These are phyloP conservation scores for Sisyra nigra DNA, from an alignment of 2,888 invertebrate species.

Conservation along the genomic window DNA sequence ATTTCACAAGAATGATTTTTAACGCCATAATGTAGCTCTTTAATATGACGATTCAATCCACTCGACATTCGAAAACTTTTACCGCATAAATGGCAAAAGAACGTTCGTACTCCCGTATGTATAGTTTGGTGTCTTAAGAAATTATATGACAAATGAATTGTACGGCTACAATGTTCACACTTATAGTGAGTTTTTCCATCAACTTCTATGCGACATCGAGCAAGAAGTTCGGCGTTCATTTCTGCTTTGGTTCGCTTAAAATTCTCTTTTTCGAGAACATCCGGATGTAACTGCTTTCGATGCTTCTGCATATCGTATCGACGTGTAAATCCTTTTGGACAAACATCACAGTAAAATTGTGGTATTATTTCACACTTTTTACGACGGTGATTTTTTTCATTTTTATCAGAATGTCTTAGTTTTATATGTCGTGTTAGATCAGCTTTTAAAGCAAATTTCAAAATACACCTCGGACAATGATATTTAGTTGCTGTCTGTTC, in stretches of 20 bases:
- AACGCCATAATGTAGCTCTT: slow-evolving; percentile 28
- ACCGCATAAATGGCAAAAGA: slow-evolving; percentile 36
- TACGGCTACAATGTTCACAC: slow-evolving; percentile 29
- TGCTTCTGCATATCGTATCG: slow-evolving; percentile 24
- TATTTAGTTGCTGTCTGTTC: neutral
- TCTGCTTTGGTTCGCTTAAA: slow-evolving; percentile 6
- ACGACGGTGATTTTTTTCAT: slow-evolving; percentile 13
- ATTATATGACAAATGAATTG: slow-evolving; percentile 19
- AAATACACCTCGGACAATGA: neutral
- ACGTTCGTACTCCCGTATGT: slow-evolving; percentile 27
- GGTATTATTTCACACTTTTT: slow-evolving; percentile 19
- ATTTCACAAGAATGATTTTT: slow-evolving; percentile 32
- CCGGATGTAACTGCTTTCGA: slow-evolving; percentile 16
- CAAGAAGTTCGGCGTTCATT: slow-evolving; percentile 11
- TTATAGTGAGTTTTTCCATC: slow-evolving; percentile 20
- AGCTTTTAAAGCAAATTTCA: neutral
- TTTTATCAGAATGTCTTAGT: neutral
- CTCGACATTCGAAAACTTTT: slow-evolving; percentile 30
- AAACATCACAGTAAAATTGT: slow-evolving; percentile 20
- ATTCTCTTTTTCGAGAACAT: slow-evolving; percentile 10
- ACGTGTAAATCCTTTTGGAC: slow-evolving; percentile 22
- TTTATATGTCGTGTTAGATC: neutral
- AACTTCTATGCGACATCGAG: slow-evolving; percentile 17
- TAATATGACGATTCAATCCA: slow-evolving; percentile 34
- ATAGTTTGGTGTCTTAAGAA: slow-evolving; percentile 31